These are phyloP conservation scores for Phataginus tricuspis DNA, from an alignment of 2,797 vertebrate genomes.

Conservation along the genomic window DNA sequence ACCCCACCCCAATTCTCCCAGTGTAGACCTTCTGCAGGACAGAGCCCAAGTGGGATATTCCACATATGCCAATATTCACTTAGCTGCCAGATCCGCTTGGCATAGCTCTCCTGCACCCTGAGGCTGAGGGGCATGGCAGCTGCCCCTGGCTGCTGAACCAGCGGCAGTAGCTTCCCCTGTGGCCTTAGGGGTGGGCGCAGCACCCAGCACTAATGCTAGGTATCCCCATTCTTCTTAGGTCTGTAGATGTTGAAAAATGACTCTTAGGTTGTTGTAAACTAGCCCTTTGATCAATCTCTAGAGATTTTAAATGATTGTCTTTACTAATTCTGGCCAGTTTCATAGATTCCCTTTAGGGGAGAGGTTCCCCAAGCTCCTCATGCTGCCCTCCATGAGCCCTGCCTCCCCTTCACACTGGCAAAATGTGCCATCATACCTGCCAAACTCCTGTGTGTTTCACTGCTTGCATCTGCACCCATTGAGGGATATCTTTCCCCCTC, in stretches of 20 bases:
- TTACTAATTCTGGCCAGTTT: background rate
- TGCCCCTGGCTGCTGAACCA: no score
- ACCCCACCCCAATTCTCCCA: background rate
- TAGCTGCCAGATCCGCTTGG: background rate
- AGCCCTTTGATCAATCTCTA: background rate
- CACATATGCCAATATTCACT: no score
- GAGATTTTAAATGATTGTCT: no score
- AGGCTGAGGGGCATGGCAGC: no score
- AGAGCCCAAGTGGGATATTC: no score
- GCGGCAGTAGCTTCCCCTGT: accelerated
- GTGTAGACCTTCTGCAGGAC: background rate
- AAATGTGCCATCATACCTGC: no score
- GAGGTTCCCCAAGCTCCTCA: background rate
- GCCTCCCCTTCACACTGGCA: no score
- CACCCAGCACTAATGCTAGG: accelerated
- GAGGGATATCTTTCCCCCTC: background rate
- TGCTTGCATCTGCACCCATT: background rate
- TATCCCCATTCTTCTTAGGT: background rate
- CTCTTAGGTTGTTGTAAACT: no score
- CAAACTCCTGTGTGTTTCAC: background rate
- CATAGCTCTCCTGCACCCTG: no score
- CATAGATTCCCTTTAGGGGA: accelerated
- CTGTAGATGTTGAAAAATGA: background rate
- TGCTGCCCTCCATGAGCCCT: accelerated
- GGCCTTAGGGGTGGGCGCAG: accelerated